Evolutionary conservation across 2,113 vertebrate genomes (phyloP), one percentile per base, ranked within the genome.

Genomic region (Serilophus lunatus): DNA sequence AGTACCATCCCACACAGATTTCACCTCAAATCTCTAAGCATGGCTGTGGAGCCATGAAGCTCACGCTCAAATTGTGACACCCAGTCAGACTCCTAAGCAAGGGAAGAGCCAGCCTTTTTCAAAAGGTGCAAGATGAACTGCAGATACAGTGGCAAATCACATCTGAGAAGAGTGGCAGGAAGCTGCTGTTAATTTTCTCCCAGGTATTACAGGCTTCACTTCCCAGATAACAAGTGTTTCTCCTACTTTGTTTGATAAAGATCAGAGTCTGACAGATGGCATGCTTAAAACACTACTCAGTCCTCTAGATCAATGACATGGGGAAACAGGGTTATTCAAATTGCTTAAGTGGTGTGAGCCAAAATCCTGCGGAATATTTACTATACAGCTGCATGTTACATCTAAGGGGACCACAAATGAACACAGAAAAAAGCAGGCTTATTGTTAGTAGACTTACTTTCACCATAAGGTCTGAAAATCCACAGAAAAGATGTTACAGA

Each of bases 1-100:
- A 40, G 26, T 35, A 28, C 36, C 3, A 38, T 13, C 25, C 33
- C 42, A 47, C 0, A 5, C 0, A 72, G 29, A 40, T 6, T 3
- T 20, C 22, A n/a, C 15, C 49, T 64, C 49, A 86, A 33, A 76
- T 22, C 19, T n/a, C 57, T 44, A 6, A 80, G 28, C 13, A 9
- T 3, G 8, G 15, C 53, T n/a, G 18, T 0, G 3, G 8, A 88
- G 33, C 16, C 25, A 1, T 4, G 23, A 88, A 51, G 12, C 51
- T 60, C 49, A 69, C 31, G 56, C 14, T 38, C 10, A 7, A 35
- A 22, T 57, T 26, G 24, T 26, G 44, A 83, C 69, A 54, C 26
- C 15, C 28, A 61, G 15, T 4, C 13, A 80, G 38, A 35, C 24
- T 49, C 18, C 19, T 35, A 38, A 7, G 40, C 38, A 49, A 88